Evolutionary conservation across 1,140 invertebrate genomes (phyloP), one percentile per base, ranked within the genome.

Genomic region (Calosoma granatense): DNA sequence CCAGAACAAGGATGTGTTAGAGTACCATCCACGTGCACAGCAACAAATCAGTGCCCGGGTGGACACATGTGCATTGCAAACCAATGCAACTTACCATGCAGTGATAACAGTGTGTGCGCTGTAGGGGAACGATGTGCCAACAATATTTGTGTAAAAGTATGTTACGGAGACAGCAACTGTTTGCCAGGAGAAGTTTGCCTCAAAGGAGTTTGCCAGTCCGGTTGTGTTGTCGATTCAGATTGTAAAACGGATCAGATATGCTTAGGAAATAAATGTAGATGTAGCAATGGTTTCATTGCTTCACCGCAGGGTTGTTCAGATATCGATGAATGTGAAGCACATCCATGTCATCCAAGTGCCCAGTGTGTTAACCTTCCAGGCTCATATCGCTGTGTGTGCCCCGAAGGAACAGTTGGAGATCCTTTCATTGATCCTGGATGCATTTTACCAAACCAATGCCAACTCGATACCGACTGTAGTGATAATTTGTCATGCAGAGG

Each of bases 91-190:
- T 78, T 87, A 11, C 81, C 85, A 15, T 94, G 91, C 66, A 74
- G 76, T 59, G 81, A 83, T 52, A 82, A 81, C 47, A 74, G 71
- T 2, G 74, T 81, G 47, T 93, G 90, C 69, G 90, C 88, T 0
- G 77, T 85, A 17, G 91, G 91, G 12, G 91, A 94, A 73, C 81
- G 85, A 51, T 94, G 91, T 63, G 78, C 80, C 53, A 82, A 86
- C 56, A 85, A 82, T 59, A 78, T 86, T 22, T 94, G 90, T 62
- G 76, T 84, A 14, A 92, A 91, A 75, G 79, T 93, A 22, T 95
- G 92, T 67, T 91, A 91, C 65, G 82, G 85, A 2, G 91, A 92
- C 65, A 87, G 85, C 63, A 94, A 94, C 65, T 95, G 92, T 62
- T 74, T 92, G 57, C 84, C 86, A 4, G 91, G 92, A 54, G 91